A percentile compares a stretch with the other conserved stretches of the same genome.
These are phyloP conservation scores for Cathartes aura DNA, from an alignment of 2,113 vertebrate genomes.

Conservation along the genomic window DNA sequence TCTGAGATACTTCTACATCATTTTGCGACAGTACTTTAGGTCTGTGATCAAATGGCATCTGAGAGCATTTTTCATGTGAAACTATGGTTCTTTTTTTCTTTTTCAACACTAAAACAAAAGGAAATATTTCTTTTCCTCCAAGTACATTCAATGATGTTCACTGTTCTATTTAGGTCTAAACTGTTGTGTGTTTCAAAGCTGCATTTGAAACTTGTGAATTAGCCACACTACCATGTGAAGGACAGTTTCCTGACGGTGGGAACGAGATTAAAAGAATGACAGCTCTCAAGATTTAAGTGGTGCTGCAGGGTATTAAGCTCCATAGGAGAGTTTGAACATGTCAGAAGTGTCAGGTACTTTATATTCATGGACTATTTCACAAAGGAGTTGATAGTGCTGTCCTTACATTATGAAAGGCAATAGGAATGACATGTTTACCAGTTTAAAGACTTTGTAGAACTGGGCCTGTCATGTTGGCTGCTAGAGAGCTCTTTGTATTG, in stretches of 20 bases:
- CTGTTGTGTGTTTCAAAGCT: background rate
- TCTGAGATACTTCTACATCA: background rate
- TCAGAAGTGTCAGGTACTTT: constrained; percentile 56
- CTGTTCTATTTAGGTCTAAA: background rate
- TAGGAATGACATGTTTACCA: background rate
- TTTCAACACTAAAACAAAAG: background rate
- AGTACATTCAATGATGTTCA: accelerated
- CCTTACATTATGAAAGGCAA: background rate
- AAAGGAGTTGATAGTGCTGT: background rate
- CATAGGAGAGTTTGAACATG: background rate
- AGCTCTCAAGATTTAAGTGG: background rate
- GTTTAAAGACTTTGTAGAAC: background rate
- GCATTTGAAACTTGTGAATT: background rate
- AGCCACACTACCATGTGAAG: background rate
- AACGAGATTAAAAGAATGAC: constrained; percentile 36
- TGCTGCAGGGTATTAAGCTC: constrained; percentile 42
- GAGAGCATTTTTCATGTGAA: background rate
- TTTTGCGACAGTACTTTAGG: background rate
- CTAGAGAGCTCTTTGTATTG: background rate
- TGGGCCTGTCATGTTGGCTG: background rate
- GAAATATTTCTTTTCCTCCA: background rate
- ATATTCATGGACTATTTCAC: background rate
- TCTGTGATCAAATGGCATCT: background rate
- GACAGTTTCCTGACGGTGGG: constrained; percentile 1
- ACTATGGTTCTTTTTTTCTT: background rate